phyloP scores from a whole-genome alignment of 2,797 vertebrate species.

The Spheniscus humboldti region DNA sequence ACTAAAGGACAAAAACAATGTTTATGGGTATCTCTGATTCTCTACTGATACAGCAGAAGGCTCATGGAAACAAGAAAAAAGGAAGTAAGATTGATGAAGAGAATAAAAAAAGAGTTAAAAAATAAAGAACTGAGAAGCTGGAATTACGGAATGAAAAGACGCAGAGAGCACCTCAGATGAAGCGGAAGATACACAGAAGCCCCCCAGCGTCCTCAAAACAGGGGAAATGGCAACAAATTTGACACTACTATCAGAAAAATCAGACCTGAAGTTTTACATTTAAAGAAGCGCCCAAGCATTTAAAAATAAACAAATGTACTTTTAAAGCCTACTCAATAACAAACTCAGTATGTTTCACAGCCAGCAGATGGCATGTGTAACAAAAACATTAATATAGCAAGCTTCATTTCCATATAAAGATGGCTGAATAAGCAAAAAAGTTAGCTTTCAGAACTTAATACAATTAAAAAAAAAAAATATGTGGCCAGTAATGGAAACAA shows the following conservation, averaged over 20 bases:
- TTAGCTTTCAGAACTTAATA: not conserved
- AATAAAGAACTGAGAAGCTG: not conserved
- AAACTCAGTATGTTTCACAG: rapidly evolving
- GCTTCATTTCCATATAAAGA: rapidly evolving
- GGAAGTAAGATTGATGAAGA: not conserved
- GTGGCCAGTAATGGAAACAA: not conserved
- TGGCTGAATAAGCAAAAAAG: rapidly evolving
- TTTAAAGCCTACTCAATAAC: rapidly evolving
- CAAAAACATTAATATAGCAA: not conserved
- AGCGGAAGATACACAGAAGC: not conserved
- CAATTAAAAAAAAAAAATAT: not conserved
- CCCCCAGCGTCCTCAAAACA: not conserved
- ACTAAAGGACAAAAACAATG: not conserved
- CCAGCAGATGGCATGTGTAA: conserved; percentile 15
- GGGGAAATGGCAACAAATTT: not conserved
- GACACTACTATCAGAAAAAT: not conserved
- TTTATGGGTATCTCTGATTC: not conserved
- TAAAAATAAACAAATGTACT: rapidly evolving
- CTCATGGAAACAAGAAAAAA: not conserved
- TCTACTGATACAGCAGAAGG: not conserved
- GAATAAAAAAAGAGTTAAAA: not conserved
- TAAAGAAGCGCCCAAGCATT: not conserved
- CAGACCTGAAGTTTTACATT: not conserved
- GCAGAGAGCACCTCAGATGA: not conserved
- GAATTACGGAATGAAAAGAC: not conserved